Conservation (phyloP, 2,113 vertebrate species). For the Himantopus leucocephalus region DNA sequence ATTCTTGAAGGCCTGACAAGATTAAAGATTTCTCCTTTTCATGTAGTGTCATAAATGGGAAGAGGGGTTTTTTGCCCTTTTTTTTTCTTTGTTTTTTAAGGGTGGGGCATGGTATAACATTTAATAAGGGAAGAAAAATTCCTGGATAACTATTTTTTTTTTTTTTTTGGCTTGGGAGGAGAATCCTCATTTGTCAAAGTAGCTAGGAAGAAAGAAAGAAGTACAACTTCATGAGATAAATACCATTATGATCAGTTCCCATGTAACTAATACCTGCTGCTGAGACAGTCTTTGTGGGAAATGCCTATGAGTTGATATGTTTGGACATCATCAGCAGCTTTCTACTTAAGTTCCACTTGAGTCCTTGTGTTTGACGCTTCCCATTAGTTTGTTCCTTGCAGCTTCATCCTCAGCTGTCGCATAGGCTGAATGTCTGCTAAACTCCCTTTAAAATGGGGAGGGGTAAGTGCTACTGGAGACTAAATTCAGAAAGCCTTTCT, state of each 20-base stretch:
- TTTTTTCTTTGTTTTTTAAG: not conserved
- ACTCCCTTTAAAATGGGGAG: conserved; percentile 58
- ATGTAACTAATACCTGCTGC: not conserved
- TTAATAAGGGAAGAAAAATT: not conserved
- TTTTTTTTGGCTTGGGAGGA: not conserved
- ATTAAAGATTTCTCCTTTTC: not conserved
- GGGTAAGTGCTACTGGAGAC: conserved; percentile 48
- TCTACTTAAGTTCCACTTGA: not conserved
- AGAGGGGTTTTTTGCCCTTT: too few relatives aligned
- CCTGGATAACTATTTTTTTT: not conserved
- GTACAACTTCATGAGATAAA: not conserved
- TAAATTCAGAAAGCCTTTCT: conserved; percentile 2
- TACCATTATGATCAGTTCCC: too few relatives aligned
- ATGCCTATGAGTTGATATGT: not conserved
- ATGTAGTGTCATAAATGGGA: not conserved
- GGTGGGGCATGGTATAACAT: not conserved
- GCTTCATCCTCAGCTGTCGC: conserved; percentile 42
- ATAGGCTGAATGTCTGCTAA: conserved; percentile 48
- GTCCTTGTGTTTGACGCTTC: conserved; percentile 21
- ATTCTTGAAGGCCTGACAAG: not conserved
- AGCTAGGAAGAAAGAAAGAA: not conserved
- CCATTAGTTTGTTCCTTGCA: conserved; percentile 63
- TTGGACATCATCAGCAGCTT: not conserved
- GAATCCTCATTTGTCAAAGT: not conserved
- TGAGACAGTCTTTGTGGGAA: not conserved